A percentile compares a stretch with the other conserved stretches of the same genome.
These are phyloP conservation scores for Gadus macrocephalus DNA, from an alignment of 2,113 vertebrate species.

Conservation along the genomic window DNA sequence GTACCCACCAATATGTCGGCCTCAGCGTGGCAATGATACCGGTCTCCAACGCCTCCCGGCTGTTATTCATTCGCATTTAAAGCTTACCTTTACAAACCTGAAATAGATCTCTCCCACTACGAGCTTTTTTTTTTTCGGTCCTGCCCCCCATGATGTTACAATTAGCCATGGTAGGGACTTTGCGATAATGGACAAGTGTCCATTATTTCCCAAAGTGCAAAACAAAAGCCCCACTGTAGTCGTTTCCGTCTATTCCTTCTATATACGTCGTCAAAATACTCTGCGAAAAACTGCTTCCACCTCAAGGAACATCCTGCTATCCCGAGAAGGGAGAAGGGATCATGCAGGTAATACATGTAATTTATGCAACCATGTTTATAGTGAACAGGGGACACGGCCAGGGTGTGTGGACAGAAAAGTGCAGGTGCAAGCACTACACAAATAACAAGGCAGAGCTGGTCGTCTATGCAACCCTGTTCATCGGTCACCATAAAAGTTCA, in stretches of 20 bases:
- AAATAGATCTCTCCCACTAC: not conserved
- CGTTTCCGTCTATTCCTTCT: constrained; percentile 5
- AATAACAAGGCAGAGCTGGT: constrained; percentile 19
- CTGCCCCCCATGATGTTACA: not conserved
- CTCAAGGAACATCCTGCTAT: constrained; percentile 4
- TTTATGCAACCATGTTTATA: constrained; percentile 48
- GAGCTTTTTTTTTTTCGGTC: not conserved
- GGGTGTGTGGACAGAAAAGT: constrained; percentile 35
- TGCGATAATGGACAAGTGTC: constrained; percentile 9
- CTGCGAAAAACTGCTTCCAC: not conserved
- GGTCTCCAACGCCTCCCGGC: not conserved
- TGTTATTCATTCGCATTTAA: too few relatives aligned
- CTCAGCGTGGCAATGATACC: not conserved
- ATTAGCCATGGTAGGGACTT: constrained; percentile 20
- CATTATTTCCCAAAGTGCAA: constrained; percentile 13
- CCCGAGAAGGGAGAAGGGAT: constrained; percentile 8
- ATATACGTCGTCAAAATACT: constrained; percentile 21
- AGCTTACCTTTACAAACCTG: too few relatives aligned
- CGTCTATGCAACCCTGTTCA: constrained; percentile 26
- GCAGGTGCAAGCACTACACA: constrained; percentile 55
- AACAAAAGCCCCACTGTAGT: not conserved
- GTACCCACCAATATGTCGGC: too few relatives aligned
- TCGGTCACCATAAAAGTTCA: constrained; percentile 6
- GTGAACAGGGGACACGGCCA: constrained; percentile 32
- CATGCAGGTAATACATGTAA: constrained; percentile 42